Evolutionary conservation across 2,113 vertebrate genomes (phyloP).

Genomic region (Tachycineta bicolor): DNA sequence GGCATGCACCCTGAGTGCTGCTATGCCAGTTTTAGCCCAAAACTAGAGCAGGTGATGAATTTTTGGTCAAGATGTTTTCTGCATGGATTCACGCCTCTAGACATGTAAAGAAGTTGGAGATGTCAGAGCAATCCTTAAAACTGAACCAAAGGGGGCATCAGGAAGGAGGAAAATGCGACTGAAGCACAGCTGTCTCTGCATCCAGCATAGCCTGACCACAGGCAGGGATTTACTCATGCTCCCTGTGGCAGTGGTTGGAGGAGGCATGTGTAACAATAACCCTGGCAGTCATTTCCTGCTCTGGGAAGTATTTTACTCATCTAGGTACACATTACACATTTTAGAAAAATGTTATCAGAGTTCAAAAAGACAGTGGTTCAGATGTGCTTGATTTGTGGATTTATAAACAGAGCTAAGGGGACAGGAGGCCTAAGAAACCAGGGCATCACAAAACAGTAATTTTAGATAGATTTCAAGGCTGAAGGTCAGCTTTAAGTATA

Average conservation of each 20-base stretch:
- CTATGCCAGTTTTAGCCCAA: neutral
- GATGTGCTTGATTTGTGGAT: neutral
- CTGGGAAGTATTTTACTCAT: neutral
- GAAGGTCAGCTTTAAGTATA: neutral
- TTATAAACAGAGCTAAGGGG: neutral
- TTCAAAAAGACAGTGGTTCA: neutral
- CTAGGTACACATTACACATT: neutral
- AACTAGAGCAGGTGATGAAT: neutral
- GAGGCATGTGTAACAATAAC: accelerated
- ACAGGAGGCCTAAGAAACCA: neutral
- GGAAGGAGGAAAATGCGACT: neutral
- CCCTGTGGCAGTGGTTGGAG: neutral
- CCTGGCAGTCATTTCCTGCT: neutral
- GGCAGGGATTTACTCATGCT: neutral
- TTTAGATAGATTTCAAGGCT: neutral
- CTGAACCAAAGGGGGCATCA: neutral
- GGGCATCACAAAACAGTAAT: neutral
- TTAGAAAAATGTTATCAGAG: neutral
- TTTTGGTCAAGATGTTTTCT: conserved; percentile 18
- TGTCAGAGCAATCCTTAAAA: neutral
- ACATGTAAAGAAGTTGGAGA: neutral
- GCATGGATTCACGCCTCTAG: neutral
- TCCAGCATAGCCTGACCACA: neutral
- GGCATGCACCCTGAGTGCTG: accelerated
- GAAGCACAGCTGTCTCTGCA: neutral